A percentile compares a stretch with the other conserved stretches of the same genome.
Evolutionary conservation across 2,888 invertebrate genomes (phyloP).

Genomic region (Scrobipalpa costella): DNA sequence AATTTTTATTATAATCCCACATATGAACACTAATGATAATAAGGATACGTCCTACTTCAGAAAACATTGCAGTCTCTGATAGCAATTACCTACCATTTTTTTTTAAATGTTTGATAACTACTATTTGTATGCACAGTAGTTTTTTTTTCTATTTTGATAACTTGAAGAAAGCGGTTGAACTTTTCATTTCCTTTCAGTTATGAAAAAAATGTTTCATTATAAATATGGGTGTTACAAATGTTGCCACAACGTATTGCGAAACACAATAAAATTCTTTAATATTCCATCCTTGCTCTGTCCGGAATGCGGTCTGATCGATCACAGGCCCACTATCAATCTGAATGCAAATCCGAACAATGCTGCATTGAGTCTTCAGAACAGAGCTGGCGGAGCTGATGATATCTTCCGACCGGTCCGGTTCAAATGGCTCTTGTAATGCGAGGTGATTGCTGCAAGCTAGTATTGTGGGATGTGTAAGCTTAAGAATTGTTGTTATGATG

Average conservation of each 20-base stretch:
- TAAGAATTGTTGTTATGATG: slow-evolving; percentile 11
- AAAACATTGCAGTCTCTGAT: no score
- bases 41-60: no score
- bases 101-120: no score
- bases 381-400: slow-evolving; percentile 12
- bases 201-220: no score
- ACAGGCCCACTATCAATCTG: slow-evolving; percentile 47
- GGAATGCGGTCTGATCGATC: slow-evolving; percentile 42
- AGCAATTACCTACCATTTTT: no score
- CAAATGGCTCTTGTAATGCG: slow-evolving; percentile 22
- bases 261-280: background rate
- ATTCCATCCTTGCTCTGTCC: slow-evolving; percentile 1
- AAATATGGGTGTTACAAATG: no score
- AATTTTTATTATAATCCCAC: no score
- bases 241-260: background rate
- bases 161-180: no score
- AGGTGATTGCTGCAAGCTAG: slow-evolving; percentile 16
- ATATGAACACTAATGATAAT: no score
- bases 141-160: no score
- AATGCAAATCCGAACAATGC: slow-evolving; percentile 48
- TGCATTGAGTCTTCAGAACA: slow-evolving; percentile 28
- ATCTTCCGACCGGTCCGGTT: slow-evolving; percentile 18
- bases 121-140: no score
- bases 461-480: background rate
- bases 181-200: no score